Conservation (phyloP, 2,888 invertebrate genomes). For the Phengaris alcon region DNA sequence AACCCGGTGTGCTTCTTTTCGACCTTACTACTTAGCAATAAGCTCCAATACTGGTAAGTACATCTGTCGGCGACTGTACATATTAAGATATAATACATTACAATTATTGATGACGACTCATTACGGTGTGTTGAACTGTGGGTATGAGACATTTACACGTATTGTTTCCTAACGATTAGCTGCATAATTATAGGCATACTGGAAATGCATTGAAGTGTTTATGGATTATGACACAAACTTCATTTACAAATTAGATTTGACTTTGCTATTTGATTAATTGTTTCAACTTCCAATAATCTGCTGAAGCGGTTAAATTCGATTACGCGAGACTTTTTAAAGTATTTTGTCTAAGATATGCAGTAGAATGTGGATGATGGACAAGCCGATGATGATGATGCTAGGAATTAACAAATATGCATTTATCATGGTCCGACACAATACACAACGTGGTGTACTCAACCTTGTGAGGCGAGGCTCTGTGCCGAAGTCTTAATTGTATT, state of each 20-base stretch:
- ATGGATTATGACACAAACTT: slow-evolving; percentile 6
- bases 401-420: slow-evolving; percentile 4
- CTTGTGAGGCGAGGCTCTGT: slow-evolving; percentile 59
- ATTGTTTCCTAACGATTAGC: slow-evolving; percentile 17
- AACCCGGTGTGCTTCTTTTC: no score
- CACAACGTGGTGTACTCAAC: slow-evolving; percentile 50
- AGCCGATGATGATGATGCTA: not conserved
- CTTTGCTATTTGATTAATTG: not conserved
- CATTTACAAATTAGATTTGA: slow-evolving; percentile 2
- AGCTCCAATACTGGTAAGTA: no score
- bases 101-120: slow-evolving; percentile 15
- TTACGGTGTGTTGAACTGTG: slow-evolving; percentile 11
- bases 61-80: no score
- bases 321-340: not conserved
- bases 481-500: slow-evolving; percentile 63
- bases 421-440: not conserved
- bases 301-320: not conserved
- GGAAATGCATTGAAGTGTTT: not conserved
- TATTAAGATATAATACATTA: not conserved
- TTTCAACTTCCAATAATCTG: not conserved
- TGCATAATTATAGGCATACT: slow-evolving; percentile 1
- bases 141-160: not conserved
- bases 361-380: not conserved
- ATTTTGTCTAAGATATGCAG: not conserved
- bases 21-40: no score